These are phyloP conservation scores for Stictocephala bisonia DNA, from an alignment of 2,888 invertebrate species.

Conservation along the genomic window DNA sequence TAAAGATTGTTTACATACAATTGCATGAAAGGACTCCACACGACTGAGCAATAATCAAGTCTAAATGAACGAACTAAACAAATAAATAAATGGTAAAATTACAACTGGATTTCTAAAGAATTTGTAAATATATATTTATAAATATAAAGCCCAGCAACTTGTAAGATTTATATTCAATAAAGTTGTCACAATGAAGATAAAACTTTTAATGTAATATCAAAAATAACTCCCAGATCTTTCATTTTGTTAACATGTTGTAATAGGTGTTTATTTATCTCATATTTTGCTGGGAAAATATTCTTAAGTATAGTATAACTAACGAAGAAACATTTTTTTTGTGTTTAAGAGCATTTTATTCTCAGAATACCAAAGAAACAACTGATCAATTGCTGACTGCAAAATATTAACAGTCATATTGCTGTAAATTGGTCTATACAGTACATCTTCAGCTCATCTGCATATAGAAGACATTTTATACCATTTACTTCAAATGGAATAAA, in stretches of 20 bases:
- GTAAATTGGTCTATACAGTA: no score
- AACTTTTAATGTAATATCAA: not conserved
- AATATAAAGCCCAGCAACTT: not conserved
- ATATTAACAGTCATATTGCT: no score
- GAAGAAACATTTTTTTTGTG: not conserved
- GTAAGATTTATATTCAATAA: not conserved
- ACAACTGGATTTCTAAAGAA: not conserved
- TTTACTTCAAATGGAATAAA: not conserved
- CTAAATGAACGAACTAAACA: not conserved
- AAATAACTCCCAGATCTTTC: not conserved
- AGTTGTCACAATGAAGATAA: not conserved
- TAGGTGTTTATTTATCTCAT: no score
- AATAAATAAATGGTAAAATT: not conserved
- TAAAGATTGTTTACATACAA: not conserved
- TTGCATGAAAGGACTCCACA: not conserved
- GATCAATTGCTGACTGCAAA: no score
- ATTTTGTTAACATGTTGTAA: not conserved
- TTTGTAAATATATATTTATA: not conserved
- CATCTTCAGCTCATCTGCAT: no score
- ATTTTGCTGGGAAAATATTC: no score
- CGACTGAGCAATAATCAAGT: not conserved
- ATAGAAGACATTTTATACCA: no score
- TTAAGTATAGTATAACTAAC: not conserved
- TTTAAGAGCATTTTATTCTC: not conserved
- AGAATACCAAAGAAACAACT: not conserved